Evolutionary conservation across 2,797 vertebrate species (phyloP), one percentile per base, ranked within the genome.

Genomic region (Kryptopterus vitreolus): DNA sequence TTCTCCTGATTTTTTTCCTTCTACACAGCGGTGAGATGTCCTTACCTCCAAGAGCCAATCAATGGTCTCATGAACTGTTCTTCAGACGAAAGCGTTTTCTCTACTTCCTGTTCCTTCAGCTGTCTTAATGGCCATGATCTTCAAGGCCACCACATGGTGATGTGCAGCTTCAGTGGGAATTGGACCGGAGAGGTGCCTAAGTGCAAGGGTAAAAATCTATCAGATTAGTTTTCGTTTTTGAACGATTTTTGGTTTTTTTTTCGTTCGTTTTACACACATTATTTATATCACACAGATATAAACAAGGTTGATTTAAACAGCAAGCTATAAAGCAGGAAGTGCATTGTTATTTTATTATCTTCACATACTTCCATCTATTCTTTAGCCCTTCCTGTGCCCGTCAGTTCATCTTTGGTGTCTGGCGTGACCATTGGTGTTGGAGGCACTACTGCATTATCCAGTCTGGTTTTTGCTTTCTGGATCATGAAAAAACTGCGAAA

Each of bases 91-190:
- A 86, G 72, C 35, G 80, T 86, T 13, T 92, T 90, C 85, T 89
- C 55, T 71, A 89, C 94, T 1, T 78, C 84, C 79, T 96, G 95
- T 81, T 86, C 66, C 53, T 95, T 96, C 88, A 87, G 79, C 31
- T 96, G 95, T 16, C 0, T 80, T 0, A 77, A 90, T 76, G 92
- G 90, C 1, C 89, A 89, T 79, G 6, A 35, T 1, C 35, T 94
- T 73, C 66, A 86, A 0, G 93, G 94, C 12, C 81, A 88, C 0
- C 76, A 86, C 1, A 24, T 74, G 2, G 4, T 91, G 70, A 80
- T 73, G 22, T 96, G 95, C 70, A 85, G 55, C 84, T 82, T 2
- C 5, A 89, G 90, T 11, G 94, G 94, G 74, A 90, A 82, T 26
- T 96, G 95, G 95, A 92, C 92, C 0, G 88, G 33, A 85, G 69